Base-by-base conservation (phyloP, 2,113 vertebrate genomes). In the Platycercus adscitus region DNA sequence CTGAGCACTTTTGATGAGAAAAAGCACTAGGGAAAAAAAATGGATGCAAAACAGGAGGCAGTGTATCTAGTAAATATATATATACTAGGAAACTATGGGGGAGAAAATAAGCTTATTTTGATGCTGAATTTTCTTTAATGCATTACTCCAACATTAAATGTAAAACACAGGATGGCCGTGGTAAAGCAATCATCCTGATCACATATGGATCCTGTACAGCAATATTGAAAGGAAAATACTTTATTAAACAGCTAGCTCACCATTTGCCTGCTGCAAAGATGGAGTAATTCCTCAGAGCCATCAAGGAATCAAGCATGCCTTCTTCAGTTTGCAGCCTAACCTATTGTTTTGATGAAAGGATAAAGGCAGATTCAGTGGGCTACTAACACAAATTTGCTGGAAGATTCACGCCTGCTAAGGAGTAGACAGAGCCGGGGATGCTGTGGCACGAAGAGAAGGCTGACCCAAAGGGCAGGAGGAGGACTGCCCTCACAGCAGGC, bases 91-190 rank as follows among this genome's bases (percentile, higher is more conserved):
- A 91, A 76, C 56, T 79, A 17, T 66, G 52, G 78, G 65, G 37
- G 41, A 72, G 73, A 91, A 96, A 95, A 94, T 52, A 66, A 85
- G 73, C 58, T 92, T 85, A 33, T 91, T 93, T 95, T 92, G 73
- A n/a, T 92, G 73, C 70, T 87, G 83, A 81, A 76, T 86, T 89
- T 86, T 70, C 35, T 64, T 50, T 46, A 68, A 66, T 76, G 49
- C 69, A 70, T 85, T 68, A 46, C 44, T 78, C 26, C 60, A 79
- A 47, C 33, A 41, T 84, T 91, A 91, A 84, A 89, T 77, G 56
- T 91, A 76, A 95, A 92, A 68, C 77, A 41, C 49, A 53, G 58
- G 56, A 69, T 80, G 73, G 85, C 92, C 23, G 14, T 65, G 91
- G 52, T 43, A 82, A 95, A 92, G 73, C 47, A 69, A 69, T 82